phyloP scores from a whole-genome alignment of 1,140 invertebrate species.

The Varroa destructor region DNA sequence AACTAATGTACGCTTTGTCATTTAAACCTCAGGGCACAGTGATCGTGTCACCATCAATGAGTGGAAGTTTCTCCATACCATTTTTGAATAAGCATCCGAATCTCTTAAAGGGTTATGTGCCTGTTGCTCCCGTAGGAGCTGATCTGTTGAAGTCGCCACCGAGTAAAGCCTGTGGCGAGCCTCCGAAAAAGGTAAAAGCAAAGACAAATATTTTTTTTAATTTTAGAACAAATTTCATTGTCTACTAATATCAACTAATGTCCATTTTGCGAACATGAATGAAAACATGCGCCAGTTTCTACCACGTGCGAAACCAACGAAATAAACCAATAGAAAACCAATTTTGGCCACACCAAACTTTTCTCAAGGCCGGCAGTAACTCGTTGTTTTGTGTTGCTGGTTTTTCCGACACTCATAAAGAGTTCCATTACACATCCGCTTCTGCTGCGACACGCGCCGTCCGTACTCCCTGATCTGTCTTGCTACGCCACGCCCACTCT shows the following conservation, averaged over 20 bases:
- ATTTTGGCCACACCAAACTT: too few relatives aligned
- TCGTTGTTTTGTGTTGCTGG: neutral
- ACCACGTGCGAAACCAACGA: too few relatives aligned
- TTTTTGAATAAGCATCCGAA: constrained; percentile 38
- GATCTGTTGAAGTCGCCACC: constrained; percentile 29
- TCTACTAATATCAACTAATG: too few relatives aligned
- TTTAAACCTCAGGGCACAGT: constrained; percentile 37
- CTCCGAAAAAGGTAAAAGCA: too few relatives aligned
- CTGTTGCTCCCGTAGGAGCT: constrained; percentile 42
- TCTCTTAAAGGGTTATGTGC: constrained; percentile 39
- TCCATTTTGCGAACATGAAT: too few relatives aligned
- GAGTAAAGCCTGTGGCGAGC: too few relatives aligned
- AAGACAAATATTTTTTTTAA: too few relatives aligned
- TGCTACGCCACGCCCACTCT: constrained; percentile 41
- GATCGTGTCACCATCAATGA: constrained; percentile 44
- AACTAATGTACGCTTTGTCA: constrained; percentile 35
- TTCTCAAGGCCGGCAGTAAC: too few relatives aligned
- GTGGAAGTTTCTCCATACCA: constrained; percentile 42
- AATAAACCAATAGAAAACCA: too few relatives aligned
- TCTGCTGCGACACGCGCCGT: neutral
- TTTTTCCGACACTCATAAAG: neutral
- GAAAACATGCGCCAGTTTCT: too few relatives aligned
- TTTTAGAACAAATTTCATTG: neutral
- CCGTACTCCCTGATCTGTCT: constrained; percentile 24
- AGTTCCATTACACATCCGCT: neutral